Conservation (phyloP, 2,113 vertebrate species). For the Nyctereutes procyonoides region DNA sequence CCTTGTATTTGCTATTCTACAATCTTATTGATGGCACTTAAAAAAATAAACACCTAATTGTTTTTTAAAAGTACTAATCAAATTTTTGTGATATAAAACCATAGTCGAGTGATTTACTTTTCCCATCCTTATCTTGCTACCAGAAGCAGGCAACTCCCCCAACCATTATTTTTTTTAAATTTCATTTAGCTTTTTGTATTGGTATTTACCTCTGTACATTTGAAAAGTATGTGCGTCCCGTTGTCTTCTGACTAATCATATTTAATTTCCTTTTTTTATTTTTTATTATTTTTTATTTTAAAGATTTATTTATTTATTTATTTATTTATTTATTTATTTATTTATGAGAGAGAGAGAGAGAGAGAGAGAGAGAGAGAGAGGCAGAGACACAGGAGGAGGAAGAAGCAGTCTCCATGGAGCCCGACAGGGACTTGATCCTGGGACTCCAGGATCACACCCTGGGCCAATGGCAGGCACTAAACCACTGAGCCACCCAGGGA, state of each 20-base stretch:
- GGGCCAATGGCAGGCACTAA: too few species aligned
- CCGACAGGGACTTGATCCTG: too few species aligned
- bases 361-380: too few species aligned
- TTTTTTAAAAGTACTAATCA: not conserved
- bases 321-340: too few species aligned
- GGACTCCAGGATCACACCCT: too few species aligned
- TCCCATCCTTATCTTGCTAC: not conserved
- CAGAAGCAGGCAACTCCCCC: not conserved
- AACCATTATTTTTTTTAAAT: not conserved
- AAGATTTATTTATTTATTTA: too few species aligned
- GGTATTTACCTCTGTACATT: not conserved
- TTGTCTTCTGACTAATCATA: not conserved
- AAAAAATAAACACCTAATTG: not conserved
- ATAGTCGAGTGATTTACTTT: not conserved
- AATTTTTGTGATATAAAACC: not conserved
- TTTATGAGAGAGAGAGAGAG: too few species aligned
- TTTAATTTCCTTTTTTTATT: not conserved
- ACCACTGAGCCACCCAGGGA: too few species aligned
- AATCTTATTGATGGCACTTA: not conserved
- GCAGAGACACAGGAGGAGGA: too few species aligned
- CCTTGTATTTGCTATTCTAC: not conserved
- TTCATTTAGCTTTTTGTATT: conserved; percentile 1
- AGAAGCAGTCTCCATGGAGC: too few species aligned
- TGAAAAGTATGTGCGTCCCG: not conserved
- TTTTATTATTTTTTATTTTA: too few species aligned